These are phyloP conservation scores for Drosophila dives DNA, from an alignment of 2,888 invertebrate species.

Conservation along the genomic window DNA sequence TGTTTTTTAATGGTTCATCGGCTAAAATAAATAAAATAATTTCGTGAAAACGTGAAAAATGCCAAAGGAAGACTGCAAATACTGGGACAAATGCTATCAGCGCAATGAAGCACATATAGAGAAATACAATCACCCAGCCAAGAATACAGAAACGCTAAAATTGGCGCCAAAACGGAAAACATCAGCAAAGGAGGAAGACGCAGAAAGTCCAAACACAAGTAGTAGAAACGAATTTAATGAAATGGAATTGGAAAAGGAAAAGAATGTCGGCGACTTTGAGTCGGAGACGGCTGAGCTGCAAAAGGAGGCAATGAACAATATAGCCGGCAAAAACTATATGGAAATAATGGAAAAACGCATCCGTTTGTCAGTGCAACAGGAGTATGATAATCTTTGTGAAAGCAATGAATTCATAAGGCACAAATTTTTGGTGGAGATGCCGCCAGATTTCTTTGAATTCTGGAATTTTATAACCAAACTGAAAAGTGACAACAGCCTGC, in stretches of 20 bases:
- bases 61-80: constrained; percentile 89
- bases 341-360: constrained; percentile 78
- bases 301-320: constrained; percentile 74
- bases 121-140: constrained; percentile 91
- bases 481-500: constrained; percentile 85
- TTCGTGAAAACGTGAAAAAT: constrained; percentile 43
- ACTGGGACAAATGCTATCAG: constrained; percentile 92
- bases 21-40: not conserved
- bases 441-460: constrained; percentile 94
- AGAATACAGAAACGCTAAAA: constrained; percentile 63
- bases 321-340: constrained; percentile 79
- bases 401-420: constrained; percentile 88
- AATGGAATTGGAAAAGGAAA: constrained; percentile 25
- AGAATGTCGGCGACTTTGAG: constrained; percentile 48
- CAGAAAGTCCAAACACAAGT: constrained; percentile 27
- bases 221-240: constrained; percentile 15
- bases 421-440: constrained; percentile 94
- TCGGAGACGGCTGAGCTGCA: constrained; percentile 66
- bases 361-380: constrained; percentile 81
- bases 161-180: constrained; percentile 68
- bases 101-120: constrained; percentile 90
- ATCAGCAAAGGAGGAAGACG: constrained; percentile 27
- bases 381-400: constrained; percentile 85
- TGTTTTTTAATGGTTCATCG: constrained; percentile 7
- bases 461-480: constrained; percentile 90